Conservation (phyloP, 2,113 vertebrate species). For the Indicator maculatus region DNA sequence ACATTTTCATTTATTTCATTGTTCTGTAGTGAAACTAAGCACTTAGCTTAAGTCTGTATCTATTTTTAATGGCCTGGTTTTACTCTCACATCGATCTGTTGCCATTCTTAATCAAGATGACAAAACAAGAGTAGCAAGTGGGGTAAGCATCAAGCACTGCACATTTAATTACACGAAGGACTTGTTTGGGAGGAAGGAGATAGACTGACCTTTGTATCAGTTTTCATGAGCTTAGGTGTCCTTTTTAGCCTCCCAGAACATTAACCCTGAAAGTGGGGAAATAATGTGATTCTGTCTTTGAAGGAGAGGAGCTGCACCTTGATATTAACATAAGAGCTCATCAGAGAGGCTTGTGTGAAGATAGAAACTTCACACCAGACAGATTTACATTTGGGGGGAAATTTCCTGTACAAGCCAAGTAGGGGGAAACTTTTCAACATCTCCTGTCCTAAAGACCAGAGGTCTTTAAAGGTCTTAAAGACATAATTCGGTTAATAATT, state of each 20-base stretch:
- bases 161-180: constrained; percentile 52
- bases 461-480: not conserved
- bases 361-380: not conserved
- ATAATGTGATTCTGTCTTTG: not conserved
- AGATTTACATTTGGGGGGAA: not conserved
- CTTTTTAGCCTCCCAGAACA: not conserved
- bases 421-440: not conserved
- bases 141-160: not conserved
- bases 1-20: not conserved
- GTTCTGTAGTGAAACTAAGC: not conserved
- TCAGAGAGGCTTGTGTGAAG: not conserved
- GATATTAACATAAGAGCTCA: not conserved
- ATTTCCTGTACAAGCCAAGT: not conserved
- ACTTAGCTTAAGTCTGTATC: not conserved
- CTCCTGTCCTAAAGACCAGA: not conserved
- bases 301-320: not conserved
- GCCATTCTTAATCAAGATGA: constrained; percentile 47
- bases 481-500: not conserved
- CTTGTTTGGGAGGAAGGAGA: not conserved
- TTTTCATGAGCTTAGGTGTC: constrained; percentile 46
- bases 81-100: constrained; percentile 46
- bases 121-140: not conserved
- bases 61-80: constrained; percentile 23
- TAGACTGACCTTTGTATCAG: constrained; percentile 52
- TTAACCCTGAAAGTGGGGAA: not conserved